phyloP scores from a whole-genome alignment of 2,797 vertebrate genomes.

The Urophycis tenuis region DNA sequence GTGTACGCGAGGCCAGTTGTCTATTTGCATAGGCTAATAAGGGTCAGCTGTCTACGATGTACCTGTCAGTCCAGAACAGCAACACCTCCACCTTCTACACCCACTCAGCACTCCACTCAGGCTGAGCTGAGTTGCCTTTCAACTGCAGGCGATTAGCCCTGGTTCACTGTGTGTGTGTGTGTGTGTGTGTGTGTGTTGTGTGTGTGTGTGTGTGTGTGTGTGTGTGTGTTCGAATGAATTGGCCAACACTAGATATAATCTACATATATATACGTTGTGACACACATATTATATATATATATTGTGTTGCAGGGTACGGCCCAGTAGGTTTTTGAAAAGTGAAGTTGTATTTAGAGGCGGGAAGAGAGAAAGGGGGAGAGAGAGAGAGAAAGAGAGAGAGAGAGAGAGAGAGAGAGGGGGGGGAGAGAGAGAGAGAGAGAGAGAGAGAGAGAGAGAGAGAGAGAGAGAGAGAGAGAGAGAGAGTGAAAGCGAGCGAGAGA shows the following conservation, averaged over 20 bases:
- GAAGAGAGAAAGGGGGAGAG: slow-evolving; percentile 7
- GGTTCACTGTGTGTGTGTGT: background rate
- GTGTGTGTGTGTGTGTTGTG: background rate
- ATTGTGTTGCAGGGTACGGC: background rate
- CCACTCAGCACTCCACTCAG: background rate
- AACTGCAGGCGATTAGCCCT: background rate
- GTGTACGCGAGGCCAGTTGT: slow-evolving; percentile 32
- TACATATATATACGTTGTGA: too few relatives aligned
- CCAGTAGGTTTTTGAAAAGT: background rate
- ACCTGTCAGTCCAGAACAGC: slow-evolving; percentile 24
- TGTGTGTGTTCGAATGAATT: background rate
- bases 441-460: slow-evolving; percentile 10
- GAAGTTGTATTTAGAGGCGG: background rate
- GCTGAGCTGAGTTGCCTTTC: background rate
- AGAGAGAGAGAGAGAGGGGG: slow-evolving; percentile 8
- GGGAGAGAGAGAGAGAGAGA: slow-evolving; percentile 13
- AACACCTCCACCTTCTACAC: slow-evolving; percentile 15
- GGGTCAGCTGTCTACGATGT: slow-evolving; percentile 38
- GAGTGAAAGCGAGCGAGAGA: slow-evolving; percentile 16
- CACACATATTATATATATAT: too few relatives aligned
- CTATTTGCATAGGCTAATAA: slow-evolving; percentile 66
- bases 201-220: too few relatives aligned
- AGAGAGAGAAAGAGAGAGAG: slow-evolving; percentile 18
- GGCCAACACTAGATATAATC: too few relatives aligned
- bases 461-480: slow-evolving; percentile 10